A percentile compares a stretch with the other conserved stretches of the same genome.
Conservation (phyloP, 1,140 invertebrate genomes). For the Venturia canescens region DNA sequence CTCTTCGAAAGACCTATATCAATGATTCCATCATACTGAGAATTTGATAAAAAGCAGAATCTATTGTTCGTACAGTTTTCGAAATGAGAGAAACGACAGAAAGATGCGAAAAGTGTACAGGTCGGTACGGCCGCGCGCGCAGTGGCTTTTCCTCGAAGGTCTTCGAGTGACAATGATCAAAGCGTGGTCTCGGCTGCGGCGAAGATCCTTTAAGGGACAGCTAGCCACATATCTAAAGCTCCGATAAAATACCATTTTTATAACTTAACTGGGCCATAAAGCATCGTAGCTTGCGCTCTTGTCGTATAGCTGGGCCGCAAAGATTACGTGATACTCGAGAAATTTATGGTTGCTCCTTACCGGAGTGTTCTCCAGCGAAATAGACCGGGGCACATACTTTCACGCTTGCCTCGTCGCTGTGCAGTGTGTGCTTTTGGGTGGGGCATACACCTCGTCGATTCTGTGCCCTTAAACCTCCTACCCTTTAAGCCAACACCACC, state of each 20-base stretch:
- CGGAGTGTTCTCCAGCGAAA: neutral
- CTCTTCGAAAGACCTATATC: neutral
- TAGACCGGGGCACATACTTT: neutral
- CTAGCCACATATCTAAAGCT: neutral
- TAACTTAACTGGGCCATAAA: conserved; percentile 49
- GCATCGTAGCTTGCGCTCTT: conserved; percentile 31
- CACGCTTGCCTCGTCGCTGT: neutral
- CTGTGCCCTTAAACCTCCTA: neutral
- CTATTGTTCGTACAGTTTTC: neutral
- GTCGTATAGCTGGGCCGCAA: conserved; percentile 43
- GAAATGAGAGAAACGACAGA: neutral
- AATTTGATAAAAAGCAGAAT: neutral
- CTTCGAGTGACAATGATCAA: too few species aligned
- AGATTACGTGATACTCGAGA: conserved; percentile 50
- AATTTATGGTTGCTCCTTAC: conserved; percentile 48
- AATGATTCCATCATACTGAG: neutral
- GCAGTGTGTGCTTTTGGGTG: neutral
- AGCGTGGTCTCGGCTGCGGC: neutral
- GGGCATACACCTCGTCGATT: neutral
- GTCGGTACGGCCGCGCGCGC: too few species aligned
- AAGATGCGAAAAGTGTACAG: too few species aligned
- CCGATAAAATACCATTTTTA: conserved; percentile 48
- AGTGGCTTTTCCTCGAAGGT: too few species aligned
- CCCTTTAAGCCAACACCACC: neutral
- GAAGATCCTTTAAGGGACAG: neutral